phyloP scores from a whole-genome alignment of 2,113 vertebrate species.

The Amia ocellicauda region DNA sequence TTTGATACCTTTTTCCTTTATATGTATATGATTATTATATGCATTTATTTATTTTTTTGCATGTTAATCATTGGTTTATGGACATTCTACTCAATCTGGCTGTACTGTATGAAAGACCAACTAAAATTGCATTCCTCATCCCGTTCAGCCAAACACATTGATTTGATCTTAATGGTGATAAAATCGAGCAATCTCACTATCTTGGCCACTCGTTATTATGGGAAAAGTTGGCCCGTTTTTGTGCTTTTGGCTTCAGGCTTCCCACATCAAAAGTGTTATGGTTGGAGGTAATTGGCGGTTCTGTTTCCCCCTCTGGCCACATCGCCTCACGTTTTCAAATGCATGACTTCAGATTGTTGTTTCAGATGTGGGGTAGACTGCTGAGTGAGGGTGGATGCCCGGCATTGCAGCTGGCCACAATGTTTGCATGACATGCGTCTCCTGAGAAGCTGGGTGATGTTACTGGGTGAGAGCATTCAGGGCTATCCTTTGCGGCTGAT shows the following conservation, averaged over 20 bases:
- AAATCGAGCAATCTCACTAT: constrained; percentile 8
- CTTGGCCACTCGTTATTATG: neutral
- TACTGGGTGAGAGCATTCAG: too few species aligned
- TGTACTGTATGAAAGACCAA: constrained; percentile 6
- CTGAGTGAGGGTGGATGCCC: too few species aligned
- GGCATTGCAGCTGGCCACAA: too few species aligned
- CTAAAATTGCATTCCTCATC: neutral
- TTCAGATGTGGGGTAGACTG: too few species aligned
- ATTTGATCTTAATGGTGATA: constrained; percentile 6
- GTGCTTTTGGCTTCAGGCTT: neutral
- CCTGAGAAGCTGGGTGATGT: too few species aligned
- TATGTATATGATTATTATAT: too few species aligned
- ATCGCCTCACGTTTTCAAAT: neutral
- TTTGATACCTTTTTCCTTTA: too few species aligned
- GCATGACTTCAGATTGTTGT: neutral
- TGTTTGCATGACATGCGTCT: too few species aligned
- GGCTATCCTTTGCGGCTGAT: too few species aligned
- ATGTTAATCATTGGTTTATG: too few species aligned
- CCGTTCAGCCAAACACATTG: constrained; percentile 6
- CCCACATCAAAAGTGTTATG: neutral
- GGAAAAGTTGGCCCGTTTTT: neutral
- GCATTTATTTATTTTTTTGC: too few species aligned
- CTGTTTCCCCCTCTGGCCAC: neutral
- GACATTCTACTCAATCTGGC: constrained; percentile 3
- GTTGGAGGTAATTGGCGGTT: neutral